Evolutionary conservation across 2,888 invertebrate species (phyloP).

Genomic region (Actias luna): DNA sequence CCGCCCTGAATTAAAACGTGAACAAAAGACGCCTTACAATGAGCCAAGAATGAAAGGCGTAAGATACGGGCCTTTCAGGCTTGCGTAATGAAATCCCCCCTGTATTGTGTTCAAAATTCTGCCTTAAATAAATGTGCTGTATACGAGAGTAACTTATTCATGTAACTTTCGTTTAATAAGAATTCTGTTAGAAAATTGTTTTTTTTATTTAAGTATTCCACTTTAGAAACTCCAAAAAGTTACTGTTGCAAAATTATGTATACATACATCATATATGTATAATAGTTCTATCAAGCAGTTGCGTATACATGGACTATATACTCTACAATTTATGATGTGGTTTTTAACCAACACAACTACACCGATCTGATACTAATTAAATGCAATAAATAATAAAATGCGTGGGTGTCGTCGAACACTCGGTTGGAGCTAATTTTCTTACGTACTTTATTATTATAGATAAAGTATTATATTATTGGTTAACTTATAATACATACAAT

Average conservation of each 20-base stretch:
- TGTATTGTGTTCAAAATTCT: constrained; percentile 21
- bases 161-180: constrained; percentile 8
- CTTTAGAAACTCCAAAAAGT: not conserved
- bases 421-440: too few relatives aligned
- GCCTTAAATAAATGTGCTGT: constrained; percentile 10
- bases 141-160: constrained; percentile 11
- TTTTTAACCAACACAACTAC: too few relatives aligned
- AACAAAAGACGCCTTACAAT: constrained; percentile 46
- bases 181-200: not conserved
- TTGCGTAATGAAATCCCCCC: constrained; percentile 39
- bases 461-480: too few relatives aligned
- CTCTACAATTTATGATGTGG: too few relatives aligned
- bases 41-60: constrained; percentile 39
- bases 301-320: too few relatives aligned
- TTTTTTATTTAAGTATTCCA: not conserved
- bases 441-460: too few relatives aligned
- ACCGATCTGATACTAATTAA: too few relatives aligned
- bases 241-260: not conserved
- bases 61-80: constrained; percentile 35
- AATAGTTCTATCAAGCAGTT: too few relatives aligned
- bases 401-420: too few relatives aligned
- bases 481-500: too few relatives aligned
- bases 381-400: too few relatives aligned
- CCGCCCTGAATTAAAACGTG: constrained; percentile 42
- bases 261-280: not conserved